Evolutionary conservation across 2,888 invertebrate genomes (phyloP), one percentile per base, ranked within the genome.

Genomic region (Trichogramma evanescens): DNA sequence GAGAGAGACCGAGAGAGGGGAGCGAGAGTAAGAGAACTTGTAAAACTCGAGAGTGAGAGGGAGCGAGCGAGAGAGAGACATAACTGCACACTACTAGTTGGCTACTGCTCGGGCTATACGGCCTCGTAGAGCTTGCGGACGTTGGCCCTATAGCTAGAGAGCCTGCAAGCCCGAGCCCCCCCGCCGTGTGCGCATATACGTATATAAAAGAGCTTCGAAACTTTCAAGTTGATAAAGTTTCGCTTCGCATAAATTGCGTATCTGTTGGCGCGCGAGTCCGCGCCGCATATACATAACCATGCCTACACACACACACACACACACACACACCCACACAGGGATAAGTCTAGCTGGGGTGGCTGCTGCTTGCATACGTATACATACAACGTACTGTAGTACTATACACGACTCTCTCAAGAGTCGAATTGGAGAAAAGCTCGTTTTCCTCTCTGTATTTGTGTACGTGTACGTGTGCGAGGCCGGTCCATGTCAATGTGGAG

Each of bases 221-320:
- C 63, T 67, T 68, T 66, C 66, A 67, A 69, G 68, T 69, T 67
- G 67, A 67, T 66, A 66, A 64, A 64, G 67, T 69, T 69, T 69
- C 61, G 64, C 59, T 64, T 63, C 61, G 68, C 64, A 68, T 68
- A 69, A 68, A 69, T 69, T 69, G 66, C 66, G 65, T 67, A 65
- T 68, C 68, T 66, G 65, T 66, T 67, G 63, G 66, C 64, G 64
- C 65, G 65, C 60, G 60, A 57, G 26, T 4, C 42, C 10, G 10
- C 8, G 8, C 26, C 10, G 13, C 48, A 48, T 13, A 48, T 13
- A 48, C 10, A 48, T 8, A 44, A 9, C 44, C 44, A 44, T 7
- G 2, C 9, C 8, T 8, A 9, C 9, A 44, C 42, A 38, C 49
- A 61, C 10, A 38, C 54, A 56, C 42, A 10, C 40, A n/a, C n/a